Evolutionary conservation across 30 jellyfish, hydroid and myxozoan species (phyloP).

Genomic region (Turritopsis dohrnii): DNA sequence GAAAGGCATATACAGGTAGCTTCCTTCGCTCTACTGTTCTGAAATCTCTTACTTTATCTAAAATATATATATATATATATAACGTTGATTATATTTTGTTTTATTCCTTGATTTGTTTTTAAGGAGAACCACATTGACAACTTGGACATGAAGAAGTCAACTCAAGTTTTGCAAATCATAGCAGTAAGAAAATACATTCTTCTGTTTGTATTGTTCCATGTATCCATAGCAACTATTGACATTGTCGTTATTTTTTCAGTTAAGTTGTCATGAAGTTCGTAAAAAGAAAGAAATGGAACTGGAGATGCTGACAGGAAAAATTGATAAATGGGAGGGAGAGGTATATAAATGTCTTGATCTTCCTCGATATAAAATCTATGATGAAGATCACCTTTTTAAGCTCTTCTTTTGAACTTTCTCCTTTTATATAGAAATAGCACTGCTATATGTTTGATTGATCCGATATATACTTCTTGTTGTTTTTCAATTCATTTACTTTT

Average conservation of each 20-base stretch:
- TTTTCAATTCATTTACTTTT: background rate
- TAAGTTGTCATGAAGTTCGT: conserved; percentile 92
- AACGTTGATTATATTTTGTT: background rate
- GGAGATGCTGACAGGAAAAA: conserved; percentile 87
- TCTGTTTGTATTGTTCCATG: background rate
- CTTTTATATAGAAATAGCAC: no score
- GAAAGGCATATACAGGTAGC: conserved; percentile 86
- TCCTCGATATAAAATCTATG: background rate
- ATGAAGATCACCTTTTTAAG: no score
- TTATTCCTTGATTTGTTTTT: background rate
- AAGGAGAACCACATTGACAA: conserved; percentile 76
- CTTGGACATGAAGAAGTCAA: conserved; percentile 89
- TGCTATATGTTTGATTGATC: no score
- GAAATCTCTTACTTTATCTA: background rate
- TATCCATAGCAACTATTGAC: background rate
- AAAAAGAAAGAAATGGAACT: conserved; percentile 94
- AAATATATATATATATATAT: background rate
- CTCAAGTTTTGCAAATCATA: conserved; percentile 91
- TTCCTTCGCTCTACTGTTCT: background rate
- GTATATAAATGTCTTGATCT: conserved; percentile 20
- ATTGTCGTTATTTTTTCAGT: conserved; percentile 24
- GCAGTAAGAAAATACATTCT: conserved; percentile 85
- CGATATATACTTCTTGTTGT: background rate
- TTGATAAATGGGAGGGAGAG: conserved; percentile 99
- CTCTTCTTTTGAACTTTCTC: no score